Conservation (phyloP, 2,113 vertebrate species). For the Ammodytes marinus region DNA sequence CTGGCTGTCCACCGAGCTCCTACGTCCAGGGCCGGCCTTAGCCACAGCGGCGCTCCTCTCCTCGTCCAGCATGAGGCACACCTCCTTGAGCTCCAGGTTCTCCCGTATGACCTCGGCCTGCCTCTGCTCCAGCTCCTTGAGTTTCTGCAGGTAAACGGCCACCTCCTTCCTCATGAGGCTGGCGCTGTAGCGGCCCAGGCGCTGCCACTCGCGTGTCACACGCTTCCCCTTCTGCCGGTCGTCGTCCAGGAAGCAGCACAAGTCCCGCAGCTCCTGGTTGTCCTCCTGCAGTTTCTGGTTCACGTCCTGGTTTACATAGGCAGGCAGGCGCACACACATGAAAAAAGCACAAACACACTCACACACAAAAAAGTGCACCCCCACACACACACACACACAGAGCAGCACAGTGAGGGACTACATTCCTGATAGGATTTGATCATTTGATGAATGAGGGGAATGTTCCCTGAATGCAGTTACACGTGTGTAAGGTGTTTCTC, state of each 20-base stretch:
- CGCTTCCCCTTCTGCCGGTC: conserved; percentile 97
- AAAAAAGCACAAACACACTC: conserved; percentile 50
- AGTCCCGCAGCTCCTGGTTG: conserved; percentile 96
- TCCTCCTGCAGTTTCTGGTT: conserved; percentile 99
- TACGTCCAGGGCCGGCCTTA: conserved; percentile 80
- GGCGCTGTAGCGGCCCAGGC: conserved; percentile 93
- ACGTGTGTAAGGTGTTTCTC: not conserved
- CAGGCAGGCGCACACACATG: conserved; percentile 42
- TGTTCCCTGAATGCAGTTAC: not conserved
- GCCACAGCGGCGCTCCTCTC: conserved; percentile 81
- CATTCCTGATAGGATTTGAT: conserved; percentile 3
- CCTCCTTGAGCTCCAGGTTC: conserved; percentile 95
- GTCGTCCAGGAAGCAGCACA: conserved; percentile 97
- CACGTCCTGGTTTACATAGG: conserved; percentile 88
- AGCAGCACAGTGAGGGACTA: conserved; percentile 11
- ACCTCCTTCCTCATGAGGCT: conserved; percentile 96
- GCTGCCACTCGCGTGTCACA: conserved; percentile 96
- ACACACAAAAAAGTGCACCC: conserved; percentile 12
- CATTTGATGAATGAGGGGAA: not conserved
- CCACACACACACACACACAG: not conserved
- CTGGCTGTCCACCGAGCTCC: conserved; percentile 94
- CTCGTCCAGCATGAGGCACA: conserved; percentile 95
- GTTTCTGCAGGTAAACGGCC: conserved; percentile 93
- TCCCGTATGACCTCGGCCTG: conserved; percentile 94
- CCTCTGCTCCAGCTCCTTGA: conserved; percentile 93